phyloP scores from a whole-genome alignment of 2,797 vertebrate species.

The Dipus sagitta region DNA sequence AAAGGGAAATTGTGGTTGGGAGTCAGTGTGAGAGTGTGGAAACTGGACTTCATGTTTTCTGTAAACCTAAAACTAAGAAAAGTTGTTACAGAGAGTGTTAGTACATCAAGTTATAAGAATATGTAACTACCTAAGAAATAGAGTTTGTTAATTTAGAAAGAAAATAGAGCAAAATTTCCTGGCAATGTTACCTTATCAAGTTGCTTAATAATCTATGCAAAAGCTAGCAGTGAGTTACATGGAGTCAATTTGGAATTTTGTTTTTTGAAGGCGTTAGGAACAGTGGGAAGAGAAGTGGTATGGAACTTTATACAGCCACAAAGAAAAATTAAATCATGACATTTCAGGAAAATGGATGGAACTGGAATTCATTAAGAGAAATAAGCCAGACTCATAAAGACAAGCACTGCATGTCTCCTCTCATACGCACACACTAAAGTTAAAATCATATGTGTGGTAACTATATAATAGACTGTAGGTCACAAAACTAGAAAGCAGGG shows the following conservation, averaged over 20 bases:
- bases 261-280: neutral
- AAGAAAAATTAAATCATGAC: neutral
- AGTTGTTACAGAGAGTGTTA: neutral
- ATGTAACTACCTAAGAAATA: slow-evolving; percentile 18
- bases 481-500: too few relatives aligned
- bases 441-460: neutral
- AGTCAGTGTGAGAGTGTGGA: neutral
- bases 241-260: neutral
- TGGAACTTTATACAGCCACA: neutral
- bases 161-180: slow-evolving; percentile 32
- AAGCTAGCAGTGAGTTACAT: neutral
- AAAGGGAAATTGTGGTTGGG: neutral
- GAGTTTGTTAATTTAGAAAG: neutral
- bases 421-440: neutral
- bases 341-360: neutral
- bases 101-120: neutral
- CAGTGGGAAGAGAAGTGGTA: neutral
- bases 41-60: slow-evolving; percentile 35
- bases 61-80: slow-evolving; percentile 11
- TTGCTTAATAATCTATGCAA: slow-evolving; percentile 34
- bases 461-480: too few relatives aligned
- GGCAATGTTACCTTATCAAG: slow-evolving; percentile 9
- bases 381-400: neutral
- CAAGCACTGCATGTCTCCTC: neutral
- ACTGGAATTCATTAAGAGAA: neutral